Conservation (phyloP, 2,113 vertebrate genomes). For the Ictalurus punctatus region DNA sequence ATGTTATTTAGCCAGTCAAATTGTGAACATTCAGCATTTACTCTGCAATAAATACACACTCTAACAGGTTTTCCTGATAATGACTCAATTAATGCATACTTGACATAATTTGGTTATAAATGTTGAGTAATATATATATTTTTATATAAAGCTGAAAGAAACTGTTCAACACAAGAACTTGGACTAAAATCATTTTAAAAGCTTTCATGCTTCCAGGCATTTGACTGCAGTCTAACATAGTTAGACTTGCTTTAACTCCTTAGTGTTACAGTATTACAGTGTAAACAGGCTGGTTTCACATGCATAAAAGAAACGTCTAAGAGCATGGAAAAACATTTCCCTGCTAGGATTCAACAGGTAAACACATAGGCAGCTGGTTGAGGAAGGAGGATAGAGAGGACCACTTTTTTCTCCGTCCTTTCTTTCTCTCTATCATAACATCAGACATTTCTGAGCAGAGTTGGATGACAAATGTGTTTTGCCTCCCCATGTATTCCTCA, state of each 20-base stretch:
- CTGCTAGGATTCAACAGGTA: conserved; percentile 7
- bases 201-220: neutral
- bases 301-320: neutral
- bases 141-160: neutral
- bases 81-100: neutral
- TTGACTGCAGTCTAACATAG: neutral
- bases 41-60: neutral
- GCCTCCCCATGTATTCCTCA: conserved; percentile 24
- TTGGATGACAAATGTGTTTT: conserved; percentile 28
- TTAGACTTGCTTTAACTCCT: neutral
- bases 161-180: neutral
- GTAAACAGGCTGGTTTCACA: neutral
- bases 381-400: neutral
- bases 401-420: neutral
- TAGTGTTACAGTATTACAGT: neutral
- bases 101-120: neutral
- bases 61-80: neutral
- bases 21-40: conserved; percentile 2
- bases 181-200: neutral
- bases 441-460: conserved; percentile 15
- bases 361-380: neutral
- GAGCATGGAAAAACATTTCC: neutral
- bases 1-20: conserved; percentile 18
- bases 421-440: conserved; percentile 6
- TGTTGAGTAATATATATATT: neutral